phyloP scores from a whole-genome alignment of 2,888 invertebrate genomes.

The Lochmaea capreae region DNA sequence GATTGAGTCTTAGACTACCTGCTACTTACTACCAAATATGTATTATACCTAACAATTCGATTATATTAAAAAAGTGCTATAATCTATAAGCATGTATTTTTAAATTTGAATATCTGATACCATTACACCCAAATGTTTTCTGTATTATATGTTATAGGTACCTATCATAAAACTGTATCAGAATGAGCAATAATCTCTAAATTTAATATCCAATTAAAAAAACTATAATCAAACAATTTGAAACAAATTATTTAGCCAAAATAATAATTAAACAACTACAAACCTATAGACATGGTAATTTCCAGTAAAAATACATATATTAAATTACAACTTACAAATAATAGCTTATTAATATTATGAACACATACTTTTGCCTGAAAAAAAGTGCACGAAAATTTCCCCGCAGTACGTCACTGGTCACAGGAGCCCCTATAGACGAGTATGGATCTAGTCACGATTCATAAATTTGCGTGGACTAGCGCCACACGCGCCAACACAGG shows the following conservation, averaged over 20 bases:
- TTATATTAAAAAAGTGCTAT: background rate
- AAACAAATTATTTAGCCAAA: background rate
- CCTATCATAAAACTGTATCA: too few relatives aligned
- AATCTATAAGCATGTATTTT: too few relatives aligned
- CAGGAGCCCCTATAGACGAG: slow-evolving; percentile 79
- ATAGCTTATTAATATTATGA: background rate
- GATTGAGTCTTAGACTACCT: too few relatives aligned
- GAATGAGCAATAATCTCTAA: too few relatives aligned
- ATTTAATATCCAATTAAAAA: too few relatives aligned
- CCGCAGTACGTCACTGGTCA: slow-evolving; percentile 28
- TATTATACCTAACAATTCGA: background rate
- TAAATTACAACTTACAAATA: background rate
- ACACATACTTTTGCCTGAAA: slow-evolving; percentile 3
- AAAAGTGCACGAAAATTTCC: background rate
- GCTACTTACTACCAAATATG: background rate
- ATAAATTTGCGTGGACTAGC: slow-evolving; percentile 76
- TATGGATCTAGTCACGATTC: slow-evolving; percentile 88
- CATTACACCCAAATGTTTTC: too few relatives aligned
- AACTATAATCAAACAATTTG: background rate
- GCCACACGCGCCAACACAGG: slow-evolving; percentile 83
- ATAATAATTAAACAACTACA: background rate
- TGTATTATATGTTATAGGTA: too few relatives aligned
- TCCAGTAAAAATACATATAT: background rate
- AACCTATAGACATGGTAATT: background rate
- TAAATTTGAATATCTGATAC: too few relatives aligned